A percentile compares a stretch with the other conserved stretches of the same genome.
Conservation (phyloP, 1,140 invertebrate species). For the Drosophila busckii region DNA sequence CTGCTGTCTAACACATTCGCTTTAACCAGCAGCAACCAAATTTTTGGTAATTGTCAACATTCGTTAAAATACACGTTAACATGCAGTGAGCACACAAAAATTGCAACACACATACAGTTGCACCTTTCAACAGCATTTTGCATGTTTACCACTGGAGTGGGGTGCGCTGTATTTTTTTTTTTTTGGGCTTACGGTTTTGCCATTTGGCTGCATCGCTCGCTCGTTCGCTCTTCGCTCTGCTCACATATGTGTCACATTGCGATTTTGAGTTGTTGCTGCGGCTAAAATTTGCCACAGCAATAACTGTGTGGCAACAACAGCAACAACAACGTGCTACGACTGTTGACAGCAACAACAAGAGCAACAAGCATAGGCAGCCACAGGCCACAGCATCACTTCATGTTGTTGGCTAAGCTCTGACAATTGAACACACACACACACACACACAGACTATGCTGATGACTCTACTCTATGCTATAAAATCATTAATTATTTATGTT, state of each 20-base stretch:
- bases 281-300: constrained; percentile 46
- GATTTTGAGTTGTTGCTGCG: constrained; percentile 72
- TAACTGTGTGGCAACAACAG: constrained; percentile 5
- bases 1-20: constrained; percentile 34
- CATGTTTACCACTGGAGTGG: constrained; percentile 64
- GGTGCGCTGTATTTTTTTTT: constrained; percentile 32
- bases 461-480: constrained; percentile 3
- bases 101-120: background rate
- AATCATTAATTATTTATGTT: constrained; percentile 24
- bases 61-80: constrained; percentile 67
- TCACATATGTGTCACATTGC: constrained; percentile 72
- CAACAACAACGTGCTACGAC: constrained; percentile 15
- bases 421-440: no score
- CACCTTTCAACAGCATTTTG: constrained; percentile 66
- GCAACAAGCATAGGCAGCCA: constrained; percentile 10
- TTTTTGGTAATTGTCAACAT: constrained; percentile 76
- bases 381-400: constrained; percentile 13
- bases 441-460: no score
- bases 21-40: constrained; percentile 68
- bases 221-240: no score
- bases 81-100: constrained; percentile 21
- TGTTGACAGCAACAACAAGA: constrained; percentile 42
- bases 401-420: constrained; percentile 11
- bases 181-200: constrained; percentile 32
- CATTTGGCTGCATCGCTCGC: constrained; percentile 57